Evolutionary conservation across 2,113 vertebrate species (phyloP).

Genomic region (Corythaixoides concolor): DNA sequence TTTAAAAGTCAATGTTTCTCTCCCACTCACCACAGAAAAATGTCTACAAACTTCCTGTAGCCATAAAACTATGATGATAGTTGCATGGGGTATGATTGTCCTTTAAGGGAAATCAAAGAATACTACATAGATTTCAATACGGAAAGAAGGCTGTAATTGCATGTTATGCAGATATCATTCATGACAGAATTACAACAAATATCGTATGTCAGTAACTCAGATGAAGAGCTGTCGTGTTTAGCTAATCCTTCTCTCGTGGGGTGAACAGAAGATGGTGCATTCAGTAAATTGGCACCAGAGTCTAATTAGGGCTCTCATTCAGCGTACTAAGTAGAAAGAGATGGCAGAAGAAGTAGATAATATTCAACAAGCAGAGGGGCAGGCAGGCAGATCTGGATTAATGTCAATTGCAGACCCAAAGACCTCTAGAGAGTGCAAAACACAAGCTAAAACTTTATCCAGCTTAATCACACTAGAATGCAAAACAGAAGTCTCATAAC

Average conservation of each 20-base stretch:
- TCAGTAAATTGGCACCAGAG: slow-evolving; percentile 57
- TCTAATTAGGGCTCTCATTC: slow-evolving; percentile 43
- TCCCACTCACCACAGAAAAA: not conserved
- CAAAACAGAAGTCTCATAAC: slow-evolving; percentile 4
- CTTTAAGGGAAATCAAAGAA: slow-evolving; percentile 32
- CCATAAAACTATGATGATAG: not conserved
- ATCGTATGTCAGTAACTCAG: slow-evolving; percentile 37
- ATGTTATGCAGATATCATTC: slow-evolving; percentile 30
- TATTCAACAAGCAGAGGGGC: slow-evolving; percentile 17
- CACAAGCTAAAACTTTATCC: slow-evolving; percentile 29
- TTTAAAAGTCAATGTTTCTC: slow-evolving; percentile 23
- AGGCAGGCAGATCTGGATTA: slow-evolving; percentile 34
- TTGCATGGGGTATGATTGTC: not conserved
- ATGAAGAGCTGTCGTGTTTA: not conserved
- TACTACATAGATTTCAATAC: not conserved
- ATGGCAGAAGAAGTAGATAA: slow-evolving; percentile 34
- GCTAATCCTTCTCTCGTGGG: slow-evolving; percentile 53
- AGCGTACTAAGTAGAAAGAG: slow-evolving; percentile 33
- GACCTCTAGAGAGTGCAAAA: slow-evolving; percentile 25
- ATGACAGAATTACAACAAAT: slow-evolving; percentile 60
- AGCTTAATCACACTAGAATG: slow-evolving; percentile 2
- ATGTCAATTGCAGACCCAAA: slow-evolving; percentile 23
- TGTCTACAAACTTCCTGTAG: not conserved
- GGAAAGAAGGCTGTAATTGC: slow-evolving; percentile 33
- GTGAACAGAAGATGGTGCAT: slow-evolving; percentile 50